Conservation (phyloP, 1,140 invertebrate species). For the Penaeus japonicus region DNA sequence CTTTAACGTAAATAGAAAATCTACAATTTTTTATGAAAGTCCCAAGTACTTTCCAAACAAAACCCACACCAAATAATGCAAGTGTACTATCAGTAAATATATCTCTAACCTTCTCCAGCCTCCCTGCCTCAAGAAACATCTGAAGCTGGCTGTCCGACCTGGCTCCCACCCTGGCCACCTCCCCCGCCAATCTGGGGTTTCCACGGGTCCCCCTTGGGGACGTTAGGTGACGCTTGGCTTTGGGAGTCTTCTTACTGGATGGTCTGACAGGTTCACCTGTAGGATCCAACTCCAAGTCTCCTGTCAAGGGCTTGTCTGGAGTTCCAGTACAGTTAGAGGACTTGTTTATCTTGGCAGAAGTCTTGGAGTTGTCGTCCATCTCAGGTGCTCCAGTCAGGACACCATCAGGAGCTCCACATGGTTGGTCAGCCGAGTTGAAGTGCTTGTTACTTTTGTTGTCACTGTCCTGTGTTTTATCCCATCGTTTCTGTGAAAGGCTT, state of each 20-base stretch:
- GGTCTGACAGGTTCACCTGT: background rate
- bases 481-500: background rate
- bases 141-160: constrained; percentile 17
- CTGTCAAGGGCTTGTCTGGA: background rate
- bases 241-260: constrained; percentile 10
- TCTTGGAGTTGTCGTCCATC: background rate
- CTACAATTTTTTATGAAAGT: background rate
- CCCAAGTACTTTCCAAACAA: no score
- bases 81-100: background rate
- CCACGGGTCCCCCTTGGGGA: constrained; percentile 10
- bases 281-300: background rate
- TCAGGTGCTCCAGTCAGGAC: background rate
- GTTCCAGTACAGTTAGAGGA: constrained; percentile 4
- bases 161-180: constrained; percentile 30
- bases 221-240: constrained; percentile 24
- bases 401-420: constrained; percentile 9
- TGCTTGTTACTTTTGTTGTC: constrained; percentile 8
- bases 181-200: constrained; percentile 23
- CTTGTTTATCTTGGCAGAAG: background rate
- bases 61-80: no score
- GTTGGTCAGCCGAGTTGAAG: background rate
- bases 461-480: constrained; percentile 3
- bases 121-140: constrained; percentile 14
- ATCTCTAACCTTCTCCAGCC: constrained; percentile 39
- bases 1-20: no score